Evolutionary conservation across 2,888 invertebrate genomes (phyloP), one percentile per base, ranked within the genome.

Genomic region (Trachelus troglodyta): DNA sequence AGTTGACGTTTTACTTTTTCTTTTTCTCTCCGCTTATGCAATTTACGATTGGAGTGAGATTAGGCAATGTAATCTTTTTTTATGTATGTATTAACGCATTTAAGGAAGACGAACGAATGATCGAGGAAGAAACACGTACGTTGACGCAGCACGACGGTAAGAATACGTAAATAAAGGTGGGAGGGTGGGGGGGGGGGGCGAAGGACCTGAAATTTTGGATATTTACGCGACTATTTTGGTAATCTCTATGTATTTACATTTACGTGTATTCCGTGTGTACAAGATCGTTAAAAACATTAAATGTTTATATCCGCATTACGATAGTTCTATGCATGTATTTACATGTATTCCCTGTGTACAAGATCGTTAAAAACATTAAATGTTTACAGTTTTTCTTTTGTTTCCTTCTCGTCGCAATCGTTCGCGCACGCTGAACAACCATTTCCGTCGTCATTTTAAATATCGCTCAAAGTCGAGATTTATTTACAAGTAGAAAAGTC

Each of bases 241-340:
- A 89, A 88, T 87, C 87, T 89, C 87, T 88, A 90, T 91, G 87
- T 91, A 91, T 91, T 90, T 91, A 91, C 90, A 90, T 88, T 89
- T 90, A 89, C 86, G 88, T 90, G 86, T 89, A 87, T 88, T 56
- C 86, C 85, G 85, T 89, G 90, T 91, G 89, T 91, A 91, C 90
- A 90, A 90, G 90, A 90, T 89, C 87, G 87, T 90, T 90, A 90
- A 90, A 90, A 90, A 90, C 90, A 90, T 90, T 89, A 89, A 90
- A 90, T 89, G 89, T 90, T 90, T 88, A 89, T 88, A 88, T 87
- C 87, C 88, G 88, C 88, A 86, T 87, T 88, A 88, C 83, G 88
- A 88, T 88, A 88, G 87, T 88, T 86, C 79, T 89, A 89, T 89
- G 81, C 86, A 90, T 90, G 85, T 90, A 90, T 91, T 89, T 90